Percentiles rank a stretch among this genome's conserved stretches.
These are phyloP conservation scores for Deilephila porcellus DNA, from an alignment of 2,888 invertebrate genomes.

Conservation along the genomic window DNA sequence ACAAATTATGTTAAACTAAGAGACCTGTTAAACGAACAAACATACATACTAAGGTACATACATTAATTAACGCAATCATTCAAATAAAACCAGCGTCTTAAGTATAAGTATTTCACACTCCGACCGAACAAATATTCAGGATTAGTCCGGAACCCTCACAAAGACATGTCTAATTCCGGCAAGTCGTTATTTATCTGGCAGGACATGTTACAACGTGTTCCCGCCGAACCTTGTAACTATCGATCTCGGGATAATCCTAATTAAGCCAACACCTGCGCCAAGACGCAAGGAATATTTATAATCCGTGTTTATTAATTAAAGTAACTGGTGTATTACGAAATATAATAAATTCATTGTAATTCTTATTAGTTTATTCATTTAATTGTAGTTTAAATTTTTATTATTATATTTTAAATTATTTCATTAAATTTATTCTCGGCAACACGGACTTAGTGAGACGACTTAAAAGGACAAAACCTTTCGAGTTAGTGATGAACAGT, in stretches of 20 bases:
- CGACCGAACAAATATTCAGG: background rate
- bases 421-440: no score
- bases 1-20: no score
- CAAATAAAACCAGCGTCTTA: background rate
- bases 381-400: no score
- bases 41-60: no score
- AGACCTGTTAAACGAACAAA: no score
- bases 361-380: no score
- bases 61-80: no score
- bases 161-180: conserved; percentile 4
- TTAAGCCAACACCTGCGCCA: conserved; percentile 24
- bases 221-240: conserved; percentile 14
- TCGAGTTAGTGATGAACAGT: no score
- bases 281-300: background rate
- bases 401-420: no score
- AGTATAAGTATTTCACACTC: background rate
- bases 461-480: no score
- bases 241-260: conserved; percentile 28
- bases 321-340: no score
- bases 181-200: conserved; percentile 23
- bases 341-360: background rate
- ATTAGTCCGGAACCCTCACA: conserved; percentile 16
- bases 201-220: conserved; percentile 26
- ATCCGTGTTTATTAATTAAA: background rate
- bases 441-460: no score